Conservation (phyloP, 2,888 invertebrate species). For the Drosophila histrio region DNA sequence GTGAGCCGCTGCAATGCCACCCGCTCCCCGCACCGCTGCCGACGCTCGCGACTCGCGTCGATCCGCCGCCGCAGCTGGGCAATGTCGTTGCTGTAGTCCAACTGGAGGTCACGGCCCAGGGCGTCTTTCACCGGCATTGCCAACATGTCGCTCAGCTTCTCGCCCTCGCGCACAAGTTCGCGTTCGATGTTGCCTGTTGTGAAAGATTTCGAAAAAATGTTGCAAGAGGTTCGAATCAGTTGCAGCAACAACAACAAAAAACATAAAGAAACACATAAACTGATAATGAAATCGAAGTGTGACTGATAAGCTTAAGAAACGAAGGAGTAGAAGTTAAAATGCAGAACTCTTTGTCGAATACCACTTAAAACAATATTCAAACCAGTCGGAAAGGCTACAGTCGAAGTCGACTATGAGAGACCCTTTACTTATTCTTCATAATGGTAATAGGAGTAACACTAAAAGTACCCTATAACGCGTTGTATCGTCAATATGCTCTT, state of each 20-base stretch:
- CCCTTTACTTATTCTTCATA: too few species aligned
- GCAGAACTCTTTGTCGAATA: too few species aligned
- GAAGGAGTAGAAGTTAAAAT: too few species aligned
- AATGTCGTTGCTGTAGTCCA: slow-evolving; percentile 90
- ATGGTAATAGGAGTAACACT: too few species aligned
- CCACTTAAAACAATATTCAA: too few species aligned
- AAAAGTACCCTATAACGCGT: too few species aligned
- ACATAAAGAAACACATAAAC: not conserved
- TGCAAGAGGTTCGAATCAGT: slow-evolving; percentile 4
- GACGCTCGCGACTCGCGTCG: slow-evolving; percentile 88
- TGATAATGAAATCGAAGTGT: not conserved
- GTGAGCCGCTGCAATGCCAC: slow-evolving; percentile 91
- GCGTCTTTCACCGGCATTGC: slow-evolving; percentile 92
- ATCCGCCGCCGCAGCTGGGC: slow-evolving; percentile 89
- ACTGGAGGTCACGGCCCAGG: slow-evolving; percentile 88
- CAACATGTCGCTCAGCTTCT: slow-evolving; percentile 90
- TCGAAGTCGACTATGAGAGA: too few species aligned
- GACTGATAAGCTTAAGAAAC: not conserved
- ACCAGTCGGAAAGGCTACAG: too few species aligned
- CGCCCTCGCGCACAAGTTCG: slow-evolving; percentile 89
- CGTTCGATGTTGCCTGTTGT: slow-evolving; percentile 88
- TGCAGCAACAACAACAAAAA: slow-evolving; percentile 16
- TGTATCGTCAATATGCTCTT: too few species aligned
- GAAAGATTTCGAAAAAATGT: not conserved
- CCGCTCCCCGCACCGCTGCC: slow-evolving; percentile 90